A percentile compares a stretch with the other conserved stretches of the same genome.
These are phyloP conservation scores for Lissonota sp. DNA, from an alignment of 2,888 invertebrate genomes.

Conservation along the genomic window DNA sequence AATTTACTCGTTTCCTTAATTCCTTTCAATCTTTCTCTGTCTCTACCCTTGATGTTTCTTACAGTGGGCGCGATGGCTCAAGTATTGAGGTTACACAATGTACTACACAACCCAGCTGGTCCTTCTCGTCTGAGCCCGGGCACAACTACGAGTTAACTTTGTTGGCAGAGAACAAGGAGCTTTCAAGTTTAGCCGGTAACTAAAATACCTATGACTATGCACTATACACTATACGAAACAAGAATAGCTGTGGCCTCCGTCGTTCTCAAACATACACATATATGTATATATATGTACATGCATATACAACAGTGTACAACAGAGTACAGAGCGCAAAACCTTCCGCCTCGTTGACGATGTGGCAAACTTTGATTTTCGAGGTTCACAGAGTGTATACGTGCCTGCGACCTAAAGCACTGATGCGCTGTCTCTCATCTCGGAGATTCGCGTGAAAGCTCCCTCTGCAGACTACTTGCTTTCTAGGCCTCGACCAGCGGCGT, in stretches of 20 bases:
- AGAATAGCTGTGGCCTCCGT: conserved; percentile 40
- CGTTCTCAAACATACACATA: conserved; percentile 1
- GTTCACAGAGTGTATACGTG: conserved; percentile 1
- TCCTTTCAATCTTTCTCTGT: not conserved
- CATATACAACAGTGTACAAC: not conserved
- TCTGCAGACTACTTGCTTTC: no score
- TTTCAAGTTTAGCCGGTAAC: conserved; percentile 48
- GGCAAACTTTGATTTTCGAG: conserved; percentile 52
- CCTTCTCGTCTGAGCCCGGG: conserved; percentile 5
- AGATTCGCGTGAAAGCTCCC: no score
- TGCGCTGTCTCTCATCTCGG: no score
- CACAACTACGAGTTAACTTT: conserved; percentile 45
- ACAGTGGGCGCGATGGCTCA: not conserved
- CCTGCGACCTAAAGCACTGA: conserved; percentile 3
- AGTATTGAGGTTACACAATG: conserved; percentile 20
- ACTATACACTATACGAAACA: conserved; percentile 21
- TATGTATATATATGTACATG: not conserved
- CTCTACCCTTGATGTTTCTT: conserved; percentile 9
- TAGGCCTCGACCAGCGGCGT: no score
- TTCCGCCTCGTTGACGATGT: conserved; percentile 46
- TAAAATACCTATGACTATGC: not conserved
- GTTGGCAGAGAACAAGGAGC: conserved; percentile 51
- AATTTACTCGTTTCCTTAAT: no score
- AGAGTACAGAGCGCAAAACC: conserved; percentile 43
- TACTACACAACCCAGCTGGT: conserved; percentile 9